Conservation (phyloP, 2,888 invertebrate genomes). For the Melanostoma mellinum region DNA sequence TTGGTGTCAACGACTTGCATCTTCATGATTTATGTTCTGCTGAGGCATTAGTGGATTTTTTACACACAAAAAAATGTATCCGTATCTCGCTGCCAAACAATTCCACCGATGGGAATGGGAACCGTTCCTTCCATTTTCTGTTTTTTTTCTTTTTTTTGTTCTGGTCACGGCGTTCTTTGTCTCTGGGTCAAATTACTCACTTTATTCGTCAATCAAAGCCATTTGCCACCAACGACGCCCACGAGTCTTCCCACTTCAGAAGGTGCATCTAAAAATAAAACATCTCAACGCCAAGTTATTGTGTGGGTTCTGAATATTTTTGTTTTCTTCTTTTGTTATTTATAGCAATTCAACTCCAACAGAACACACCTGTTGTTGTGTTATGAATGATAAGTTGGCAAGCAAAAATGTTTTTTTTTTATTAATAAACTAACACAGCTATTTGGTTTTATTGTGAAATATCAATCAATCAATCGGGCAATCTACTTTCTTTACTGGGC, state of each 20-base stretch:
- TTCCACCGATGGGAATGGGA: conserved; percentile 47
- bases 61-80: conserved; percentile 36
- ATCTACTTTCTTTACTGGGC: neutral
- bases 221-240: conserved; percentile 66
- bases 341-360: too few relatives aligned
- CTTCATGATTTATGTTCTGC: conserved; percentile 70
- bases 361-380: conserved; percentile 1
- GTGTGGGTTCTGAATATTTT: neutral
- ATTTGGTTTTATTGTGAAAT: conserved; percentile 28
- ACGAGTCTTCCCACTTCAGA: conserved; percentile 40
- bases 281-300: neutral
- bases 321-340: too few relatives aligned
- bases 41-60: conserved; percentile 55
- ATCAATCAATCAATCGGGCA: neutral
- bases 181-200: conserved; percentile 72
- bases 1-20: conserved; percentile 72
- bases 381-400: neutral
- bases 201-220: conserved; percentile 58
- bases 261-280: conserved; percentile 59
- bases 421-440: neutral
- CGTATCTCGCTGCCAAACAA: conserved; percentile 1
- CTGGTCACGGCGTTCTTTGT: conserved; percentile 67
- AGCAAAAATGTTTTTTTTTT: too few relatives aligned
- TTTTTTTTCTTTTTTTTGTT: conserved; percentile 27
- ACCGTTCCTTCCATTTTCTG: conserved; percentile 48